Evolutionary conservation across 2,797 vertebrate species (phyloP), one percentile per base, ranked within the genome.

Genomic region (Balearica regulorum): DNA sequence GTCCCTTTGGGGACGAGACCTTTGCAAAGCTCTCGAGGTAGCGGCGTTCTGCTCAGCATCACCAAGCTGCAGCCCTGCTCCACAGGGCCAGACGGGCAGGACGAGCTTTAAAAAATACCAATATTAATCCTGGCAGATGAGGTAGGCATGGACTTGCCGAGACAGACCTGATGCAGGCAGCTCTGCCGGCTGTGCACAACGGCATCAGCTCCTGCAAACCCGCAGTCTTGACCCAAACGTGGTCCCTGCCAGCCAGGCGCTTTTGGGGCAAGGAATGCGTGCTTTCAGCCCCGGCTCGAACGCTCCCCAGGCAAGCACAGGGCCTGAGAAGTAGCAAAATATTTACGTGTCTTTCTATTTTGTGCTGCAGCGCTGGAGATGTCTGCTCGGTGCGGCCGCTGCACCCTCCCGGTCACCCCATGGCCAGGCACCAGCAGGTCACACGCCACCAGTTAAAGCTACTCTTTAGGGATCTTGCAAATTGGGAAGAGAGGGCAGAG

Each of bases 131-230:
- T 46, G 37, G 3, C 61, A 81, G 64, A 25, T 1, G 26, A 37
- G 39, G 29, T 22, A 66, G 43, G 41, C 13, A 15, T 0, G 0
- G 33, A 31, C 28, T 80, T 26, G 8, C 37, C 0, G 1, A 60
- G 75, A 43, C 3, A 6, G 60, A 51, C 13, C 15, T 7, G 48
- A 24, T 24, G 43, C 19, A 6, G 58, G 41, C 35, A 70, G 57
- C 66, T 77, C 57, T 48, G 37, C 44, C n/a, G 13, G 22, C 62
- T 49, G 51, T 2, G 16, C 28, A 31, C 48, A 21, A 48, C 4
- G 2, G 66, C 39, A 14, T 5, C 11, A 16, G 15, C 73, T 84
- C 81, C 83, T n/a, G 33, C 25, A 68, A 65, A n/a, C 24, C 61
- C 9, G 1, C 13, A 15, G 19, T 29, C 83, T 49, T 62, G 35